Base-by-base conservation (phyloP, 1,140 invertebrate genomes). In the Cydia splendana region DNA sequence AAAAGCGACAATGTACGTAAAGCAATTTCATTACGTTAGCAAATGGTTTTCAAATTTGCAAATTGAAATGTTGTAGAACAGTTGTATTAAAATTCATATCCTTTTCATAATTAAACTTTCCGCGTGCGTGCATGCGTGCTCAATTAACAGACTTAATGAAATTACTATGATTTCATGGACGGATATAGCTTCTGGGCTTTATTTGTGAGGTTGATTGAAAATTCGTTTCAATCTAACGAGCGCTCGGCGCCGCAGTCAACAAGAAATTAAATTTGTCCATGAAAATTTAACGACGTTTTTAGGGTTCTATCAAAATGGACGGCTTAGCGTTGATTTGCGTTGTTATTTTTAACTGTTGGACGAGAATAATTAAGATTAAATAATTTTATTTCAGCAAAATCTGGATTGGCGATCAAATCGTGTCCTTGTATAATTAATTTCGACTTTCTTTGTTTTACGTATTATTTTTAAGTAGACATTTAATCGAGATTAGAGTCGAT, bases 161-260 rank as follows among this genome's bases (percentile, higher is more conserved):
- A 62, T 62, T 62, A 24, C 57, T 62, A 24, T 24, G 57, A 62
- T 62, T 62, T 62, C 57, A 24, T 62, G 74, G 75, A 62, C 78
- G 78, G 65, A 76, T 84, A 82, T 82, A 82, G 57, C 57, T 62
- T 76, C 79, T 77, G 18, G 73, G 79, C 73, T 75, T 78, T 83
- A 81, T 81, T 80, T 83, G 81, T 81, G 80, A 77, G 81, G 75
- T 81, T 80, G 79, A 82, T 85, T 82, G 82, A 79, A 84, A 85
- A 80, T 84, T 81, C 81, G 81, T 82, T 85, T 84, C 79, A 82
- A 79, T 84, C 84, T 85, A 85, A 85, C 84, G 82, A 82, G 76
- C 76, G 78, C 69, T 78, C 74, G 77, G 48, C 75, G 80, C 83
- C 83, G 79, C 83, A 82, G 80, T 83, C 83, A 83, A 85, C 82